Base-by-base conservation (phyloP, 2,113 vertebrate species). In the Otis tarda region DNA sequence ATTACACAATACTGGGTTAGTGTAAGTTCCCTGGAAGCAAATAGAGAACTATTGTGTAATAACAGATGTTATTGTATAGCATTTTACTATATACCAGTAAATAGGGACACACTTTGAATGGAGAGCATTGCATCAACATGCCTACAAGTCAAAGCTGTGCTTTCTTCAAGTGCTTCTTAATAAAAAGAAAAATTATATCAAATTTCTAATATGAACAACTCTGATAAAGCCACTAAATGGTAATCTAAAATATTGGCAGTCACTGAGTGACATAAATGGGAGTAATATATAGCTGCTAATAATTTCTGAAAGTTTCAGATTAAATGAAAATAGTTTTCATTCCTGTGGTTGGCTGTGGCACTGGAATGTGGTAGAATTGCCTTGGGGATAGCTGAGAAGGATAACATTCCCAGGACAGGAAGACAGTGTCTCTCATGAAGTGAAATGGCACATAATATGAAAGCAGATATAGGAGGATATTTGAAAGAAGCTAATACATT, bases 41-140 rank as follows among this genome's bases (percentile, higher is more conserved):
- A 87, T 67, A 96, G 89, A 95, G 92, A 97, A 41, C 80, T 90
- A 95, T 98, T 98, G 97, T 97, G 97, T 94, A 97, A 98, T 97
- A 97, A 74, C 96, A 97, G 95, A 97, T 97, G 96, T 96, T 94
- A 94, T 94, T 95, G 79, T 70, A 97, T 94, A 83, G 92, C 78
- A 87, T 95, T 94, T 93, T 95, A 74, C 55, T 75, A 13, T 28
- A 68, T 71, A 64, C 49, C 20, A 87, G 47, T 61, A 94, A 93
- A 83, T 61, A 90, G 73, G 50, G 57, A 65, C 68, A 69, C 33
- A 86, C 53, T 92, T 78, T 90, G 89, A 97, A 92, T 73, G 37
- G 30, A 65, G 31, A 67, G 9, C 25, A 16, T 85, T 97, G 57
- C 73, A 87, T 63, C 69, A 78, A 89, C 87, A 83, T 92, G 92